phyloP scores from a whole-genome alignment of 2,888 invertebrate species.

The Drosophila anceps region DNA sequence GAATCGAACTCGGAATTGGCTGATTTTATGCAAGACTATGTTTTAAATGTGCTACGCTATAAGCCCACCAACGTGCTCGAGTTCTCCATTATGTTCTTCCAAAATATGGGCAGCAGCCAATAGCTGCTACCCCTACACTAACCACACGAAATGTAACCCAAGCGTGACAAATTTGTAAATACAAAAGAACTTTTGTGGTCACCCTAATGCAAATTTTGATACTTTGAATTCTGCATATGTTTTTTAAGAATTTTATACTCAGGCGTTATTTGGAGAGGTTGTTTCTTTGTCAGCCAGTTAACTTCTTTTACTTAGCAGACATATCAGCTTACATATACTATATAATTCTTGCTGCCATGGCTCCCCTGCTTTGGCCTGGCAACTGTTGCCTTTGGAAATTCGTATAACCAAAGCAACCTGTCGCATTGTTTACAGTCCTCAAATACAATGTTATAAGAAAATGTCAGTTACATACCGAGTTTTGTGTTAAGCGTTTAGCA shows the following conservation, averaged over 20 bases:
- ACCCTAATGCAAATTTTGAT: background rate
- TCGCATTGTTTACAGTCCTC: conserved; percentile 36
- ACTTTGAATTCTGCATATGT: too few relatives aligned
- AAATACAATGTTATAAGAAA: conserved; percentile 33
- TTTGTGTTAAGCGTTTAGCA: conserved; percentile 27
- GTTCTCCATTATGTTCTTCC: conserved; percentile 80
- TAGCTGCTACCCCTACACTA: background rate
- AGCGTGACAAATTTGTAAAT: background rate
- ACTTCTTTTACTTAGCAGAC: too few relatives aligned
- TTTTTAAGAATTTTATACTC: too few relatives aligned
- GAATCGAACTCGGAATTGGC: conserved; percentile 71
- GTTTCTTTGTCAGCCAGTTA: background rate
- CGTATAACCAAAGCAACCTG: conserved; percentile 45
- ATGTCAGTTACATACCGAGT: conserved; percentile 16
- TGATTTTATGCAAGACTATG: conserved; percentile 80
- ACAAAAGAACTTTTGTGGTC: background rate
- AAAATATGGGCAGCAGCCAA: conserved; percentile 58
- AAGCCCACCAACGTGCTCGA: conserved; percentile 80
- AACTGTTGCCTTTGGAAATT: conserved; percentile 12
- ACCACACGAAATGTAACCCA: background rate
- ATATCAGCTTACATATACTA: too few relatives aligned
- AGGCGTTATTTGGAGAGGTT: background rate
- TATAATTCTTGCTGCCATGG: background rate
- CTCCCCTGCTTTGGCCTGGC: background rate
- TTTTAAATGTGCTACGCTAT: conserved; percentile 76